Base-by-base conservation (phyloP, 2,797 vertebrate species). In the Channa striata region DNA sequence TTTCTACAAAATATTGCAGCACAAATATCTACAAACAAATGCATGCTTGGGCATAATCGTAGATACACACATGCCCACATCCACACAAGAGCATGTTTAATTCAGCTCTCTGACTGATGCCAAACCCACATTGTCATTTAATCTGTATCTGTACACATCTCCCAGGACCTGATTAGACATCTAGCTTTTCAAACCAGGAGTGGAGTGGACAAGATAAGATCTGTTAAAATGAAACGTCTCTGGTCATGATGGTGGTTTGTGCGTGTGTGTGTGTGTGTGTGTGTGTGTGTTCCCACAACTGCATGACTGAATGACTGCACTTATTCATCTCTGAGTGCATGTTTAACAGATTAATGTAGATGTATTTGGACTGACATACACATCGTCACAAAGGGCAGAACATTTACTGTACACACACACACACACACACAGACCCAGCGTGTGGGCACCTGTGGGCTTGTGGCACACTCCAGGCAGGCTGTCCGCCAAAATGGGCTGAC, bases 101-200 rank as follows among this genome's bases (percentile, higher is more conserved):
- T 74, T 83, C 63, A 77, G 74, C 50, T 42, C 58, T 43, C 48
- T 50, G 61, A 53, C 78, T 80, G 57, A 66, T 87, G 93, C 93
- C 92, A 93, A 93, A 90, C 83, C 89, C 91, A 80, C 90, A 83
- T 77, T 60, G 77, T 87, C 89, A 90, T 88, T 87, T 87, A 83
- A 88, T 87, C 86, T 87, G 91, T 93, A 93, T 94, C 93, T 92
- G 86, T 77, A 59, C 78, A 80, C 86, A 92, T 93, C 91, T 90
- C 87, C 64, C 84, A 78, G 77, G 62, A 80, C 81, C 90, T 93
- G 92, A 94, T 94, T 93, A 93, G 68, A 86, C 86, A 89, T 87
- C 85, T 37, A 77, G 85, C 80, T 78, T 85, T 80, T 84, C 81
- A 88, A 79, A 83, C 68, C 46, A 62, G 60, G 68, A 83, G 78